Conservation (phyloP, 2,797 vertebrate species). For the Sphenopsis melanotis region DNA sequence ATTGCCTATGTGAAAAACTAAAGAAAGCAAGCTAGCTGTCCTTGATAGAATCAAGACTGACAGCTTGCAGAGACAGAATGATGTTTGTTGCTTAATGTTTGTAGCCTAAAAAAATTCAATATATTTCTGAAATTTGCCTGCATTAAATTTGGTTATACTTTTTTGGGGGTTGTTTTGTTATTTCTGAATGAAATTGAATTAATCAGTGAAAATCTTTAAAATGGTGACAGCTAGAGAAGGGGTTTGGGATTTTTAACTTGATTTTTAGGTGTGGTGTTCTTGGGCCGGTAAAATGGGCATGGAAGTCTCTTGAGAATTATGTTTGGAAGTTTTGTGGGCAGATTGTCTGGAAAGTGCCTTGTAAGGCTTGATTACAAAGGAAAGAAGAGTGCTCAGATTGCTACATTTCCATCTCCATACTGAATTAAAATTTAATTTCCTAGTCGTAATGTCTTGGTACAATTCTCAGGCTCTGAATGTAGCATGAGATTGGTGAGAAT, state of each 20-base stretch:
- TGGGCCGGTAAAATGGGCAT: neutral
- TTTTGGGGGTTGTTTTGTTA: neutral
- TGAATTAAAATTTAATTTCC: neutral
- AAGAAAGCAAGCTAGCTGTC: neutral
- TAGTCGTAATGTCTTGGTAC: neutral
- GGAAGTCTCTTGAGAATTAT: neutral
- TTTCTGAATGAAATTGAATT: slow-evolving; percentile 32
- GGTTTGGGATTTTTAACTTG: neutral
- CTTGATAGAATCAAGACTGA: slow-evolving; percentile 37
- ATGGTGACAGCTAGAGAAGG: neutral
- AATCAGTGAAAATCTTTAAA: neutral
- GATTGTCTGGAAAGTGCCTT: neutral
- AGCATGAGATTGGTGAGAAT: neutral
- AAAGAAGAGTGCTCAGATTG: neutral
- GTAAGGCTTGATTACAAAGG: neutral
- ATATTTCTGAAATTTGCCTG: slow-evolving; percentile 11
- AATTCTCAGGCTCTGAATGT: neutral
- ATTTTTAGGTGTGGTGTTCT: neutral
- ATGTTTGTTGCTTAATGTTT: slow-evolving; percentile 20
- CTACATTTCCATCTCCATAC: neutral
- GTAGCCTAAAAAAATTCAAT: neutral
- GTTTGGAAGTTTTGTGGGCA: neutral
- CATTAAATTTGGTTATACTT: neutral
- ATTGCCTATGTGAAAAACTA: neutral
- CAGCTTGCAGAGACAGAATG: slow-evolving; percentile 1